Evolutionary conservation across 2,113 vertebrate genomes (phyloP).

Genomic region (Perca fluviatilis): DNA sequence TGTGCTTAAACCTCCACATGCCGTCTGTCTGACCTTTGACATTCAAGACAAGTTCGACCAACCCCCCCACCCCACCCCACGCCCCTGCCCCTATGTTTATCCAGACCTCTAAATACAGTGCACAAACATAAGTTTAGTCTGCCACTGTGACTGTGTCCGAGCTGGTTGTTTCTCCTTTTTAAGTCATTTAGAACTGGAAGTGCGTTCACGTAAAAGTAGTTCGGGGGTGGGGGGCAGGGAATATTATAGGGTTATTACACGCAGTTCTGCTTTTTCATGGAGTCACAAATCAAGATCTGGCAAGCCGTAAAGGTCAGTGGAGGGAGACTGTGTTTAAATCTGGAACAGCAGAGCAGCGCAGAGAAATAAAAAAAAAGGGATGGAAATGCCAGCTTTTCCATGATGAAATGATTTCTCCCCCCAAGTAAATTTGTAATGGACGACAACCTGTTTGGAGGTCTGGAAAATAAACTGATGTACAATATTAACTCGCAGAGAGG

Average conservation of each 20-base stretch:
- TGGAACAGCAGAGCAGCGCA: slow-evolving; percentile 13
- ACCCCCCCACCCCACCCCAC: not conserved
- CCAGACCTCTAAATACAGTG: slow-evolving; percentile 69
- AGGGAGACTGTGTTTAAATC: slow-evolving; percentile 49
- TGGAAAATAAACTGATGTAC: slow-evolving; percentile 39
- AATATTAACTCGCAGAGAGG: slow-evolving; percentile 43
- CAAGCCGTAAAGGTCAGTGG: slow-evolving; percentile 67
- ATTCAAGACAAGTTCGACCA: slow-evolving; percentile 59
- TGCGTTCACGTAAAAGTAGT: slow-evolving; percentile 28
- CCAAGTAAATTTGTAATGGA: slow-evolving; percentile 35
- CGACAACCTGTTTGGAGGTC: slow-evolving; percentile 54
- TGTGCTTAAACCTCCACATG: slow-evolving; percentile 59
- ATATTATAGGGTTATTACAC: slow-evolving; percentile 57
- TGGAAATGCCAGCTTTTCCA: slow-evolving; percentile 50
- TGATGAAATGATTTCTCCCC: slow-evolving; percentile 52
- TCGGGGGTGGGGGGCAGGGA: not conserved
- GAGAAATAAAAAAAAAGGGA: slow-evolving; percentile 44
- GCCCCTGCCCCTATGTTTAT: not conserved
- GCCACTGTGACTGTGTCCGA: not conserved
- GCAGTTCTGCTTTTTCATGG: slow-evolving; percentile 69
- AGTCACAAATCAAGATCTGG: slow-evolving; percentile 68
- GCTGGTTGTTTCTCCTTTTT: slow-evolving; percentile 66
- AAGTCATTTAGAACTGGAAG: slow-evolving; percentile 58
- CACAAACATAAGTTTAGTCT: slow-evolving; percentile 45
- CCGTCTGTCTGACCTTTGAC: slow-evolving; percentile 71